Conservation (phyloP, 2,113 vertebrate species). For the Lates calcarifer region DNA sequence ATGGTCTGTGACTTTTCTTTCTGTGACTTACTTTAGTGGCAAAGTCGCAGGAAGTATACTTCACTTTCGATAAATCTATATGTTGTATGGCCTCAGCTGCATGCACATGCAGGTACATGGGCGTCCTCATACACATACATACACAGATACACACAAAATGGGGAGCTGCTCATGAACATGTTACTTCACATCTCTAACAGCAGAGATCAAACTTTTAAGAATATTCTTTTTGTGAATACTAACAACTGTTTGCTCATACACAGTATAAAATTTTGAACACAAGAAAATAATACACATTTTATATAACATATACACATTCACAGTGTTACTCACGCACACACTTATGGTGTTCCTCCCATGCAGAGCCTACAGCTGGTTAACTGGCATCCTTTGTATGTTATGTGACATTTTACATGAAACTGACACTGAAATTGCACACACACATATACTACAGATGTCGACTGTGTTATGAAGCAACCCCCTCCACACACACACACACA, state of each 20-base stretch:
- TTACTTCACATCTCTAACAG: background rate
- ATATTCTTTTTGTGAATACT: background rate
- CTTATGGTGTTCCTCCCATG: background rate
- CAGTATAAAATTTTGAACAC: background rate
- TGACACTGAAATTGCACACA: slow-evolving; percentile 42
- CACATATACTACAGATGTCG: slow-evolving; percentile 58
- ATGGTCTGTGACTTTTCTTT: no score
- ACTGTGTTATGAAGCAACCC: slow-evolving; percentile 52
- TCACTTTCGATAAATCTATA: no score
- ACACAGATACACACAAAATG: background rate
- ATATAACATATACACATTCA: background rate
- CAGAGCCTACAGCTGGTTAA: slow-evolving; percentile 29
- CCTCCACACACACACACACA: slow-evolving; percentile 16
- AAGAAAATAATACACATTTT: background rate
- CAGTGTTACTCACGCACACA: background rate
- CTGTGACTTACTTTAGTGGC: background rate
- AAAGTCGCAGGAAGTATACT: background rate
- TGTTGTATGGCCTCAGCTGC: no score
- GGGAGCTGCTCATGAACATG: background rate
- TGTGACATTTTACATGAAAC: slow-evolving; percentile 59
- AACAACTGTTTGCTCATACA: background rate
- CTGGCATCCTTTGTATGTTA: slow-evolving; percentile 25
- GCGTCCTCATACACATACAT: background rate
- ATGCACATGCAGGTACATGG: background rate
- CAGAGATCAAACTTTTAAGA: background rate